A percentile compares a stretch with the other conserved stretches of the same genome.
Evolutionary conservation across 2,113 vertebrate species (phyloP).

Genomic region (Tenrec ecaudatus): DNA sequence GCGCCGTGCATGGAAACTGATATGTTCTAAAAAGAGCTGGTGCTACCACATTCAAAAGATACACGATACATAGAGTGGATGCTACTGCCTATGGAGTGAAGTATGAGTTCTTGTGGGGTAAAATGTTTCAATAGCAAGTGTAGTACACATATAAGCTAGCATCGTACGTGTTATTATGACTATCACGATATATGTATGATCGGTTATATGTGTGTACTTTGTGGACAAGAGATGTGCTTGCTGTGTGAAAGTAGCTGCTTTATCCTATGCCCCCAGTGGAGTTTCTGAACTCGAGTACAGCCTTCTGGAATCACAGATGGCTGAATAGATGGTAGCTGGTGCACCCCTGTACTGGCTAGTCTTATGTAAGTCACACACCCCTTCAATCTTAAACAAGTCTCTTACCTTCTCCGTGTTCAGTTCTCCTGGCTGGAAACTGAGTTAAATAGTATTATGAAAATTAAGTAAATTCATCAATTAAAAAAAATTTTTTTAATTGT

Average conservation of each 20-base stretch:
- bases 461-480: background rate
- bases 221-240: too few species aligned
- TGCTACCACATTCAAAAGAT: background rate
- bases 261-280: too few species aligned
- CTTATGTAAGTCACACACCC: background rate
- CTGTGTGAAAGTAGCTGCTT: too few species aligned
- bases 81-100: background rate
- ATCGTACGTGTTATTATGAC: too few species aligned
- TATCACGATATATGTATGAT: too few species aligned
- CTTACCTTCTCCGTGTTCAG: background rate
- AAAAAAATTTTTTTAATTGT: background rate
- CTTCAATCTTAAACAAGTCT: background rate
- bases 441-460: constrained; percentile 26
- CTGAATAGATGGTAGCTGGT: background rate
- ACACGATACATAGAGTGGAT: background rate
- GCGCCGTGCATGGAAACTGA: too few species aligned
- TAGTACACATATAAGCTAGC: too few species aligned
- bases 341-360: background rate
- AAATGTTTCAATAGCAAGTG: too few species aligned
- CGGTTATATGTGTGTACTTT: too few species aligned
- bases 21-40: too few species aligned
- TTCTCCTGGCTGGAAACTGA: background rate
- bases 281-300: background rate
- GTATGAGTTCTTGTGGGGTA: background rate
- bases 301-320: background rate